Percentiles rank a stretch among this genome's conserved stretches.
Conservation (phyloP, 2,113 vertebrate species). For the Aldabrachelys gigantea region DNA sequence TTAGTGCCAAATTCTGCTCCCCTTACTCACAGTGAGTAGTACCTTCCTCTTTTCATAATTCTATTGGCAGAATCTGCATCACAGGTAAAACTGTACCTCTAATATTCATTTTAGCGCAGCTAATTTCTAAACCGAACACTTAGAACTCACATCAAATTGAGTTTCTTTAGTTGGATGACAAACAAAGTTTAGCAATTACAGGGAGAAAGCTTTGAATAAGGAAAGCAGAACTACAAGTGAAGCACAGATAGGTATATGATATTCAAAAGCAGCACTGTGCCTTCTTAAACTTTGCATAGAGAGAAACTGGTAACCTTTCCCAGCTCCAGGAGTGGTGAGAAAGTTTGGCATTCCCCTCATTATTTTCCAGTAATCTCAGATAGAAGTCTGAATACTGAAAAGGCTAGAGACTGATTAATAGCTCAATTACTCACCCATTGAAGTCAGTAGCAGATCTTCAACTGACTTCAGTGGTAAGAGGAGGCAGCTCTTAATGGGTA, state of each 20-base stretch:
- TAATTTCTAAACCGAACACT: neutral
- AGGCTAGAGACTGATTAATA: neutral
- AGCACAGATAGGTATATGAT: neutral
- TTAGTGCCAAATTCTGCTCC: neutral
- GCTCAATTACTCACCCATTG: neutral
- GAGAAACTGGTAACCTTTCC: neutral
- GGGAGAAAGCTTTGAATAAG: neutral
- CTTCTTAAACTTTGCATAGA: neutral
- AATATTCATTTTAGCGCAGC: neutral
- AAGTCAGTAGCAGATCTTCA: neutral
- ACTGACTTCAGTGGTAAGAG: neutral
- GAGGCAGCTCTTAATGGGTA: neutral
- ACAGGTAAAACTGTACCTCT: neutral
- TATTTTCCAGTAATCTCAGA: neutral
- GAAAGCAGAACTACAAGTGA: neutral
- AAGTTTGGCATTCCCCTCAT: neutral
- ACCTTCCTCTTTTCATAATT: neutral
- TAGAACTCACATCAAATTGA: neutral
- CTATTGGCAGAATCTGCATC: neutral
- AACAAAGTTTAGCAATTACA: neutral
- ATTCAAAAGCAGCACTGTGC: neutral
- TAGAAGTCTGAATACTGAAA: neutral
- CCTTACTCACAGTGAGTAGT: neutral
- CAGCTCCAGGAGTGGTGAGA: conserved; percentile 11
- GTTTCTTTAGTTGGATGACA: neutral